Base-by-base conservation (phyloP, 2,113 vertebrate genomes). In the Pseudorhombus dupliciocellatus region DNA sequence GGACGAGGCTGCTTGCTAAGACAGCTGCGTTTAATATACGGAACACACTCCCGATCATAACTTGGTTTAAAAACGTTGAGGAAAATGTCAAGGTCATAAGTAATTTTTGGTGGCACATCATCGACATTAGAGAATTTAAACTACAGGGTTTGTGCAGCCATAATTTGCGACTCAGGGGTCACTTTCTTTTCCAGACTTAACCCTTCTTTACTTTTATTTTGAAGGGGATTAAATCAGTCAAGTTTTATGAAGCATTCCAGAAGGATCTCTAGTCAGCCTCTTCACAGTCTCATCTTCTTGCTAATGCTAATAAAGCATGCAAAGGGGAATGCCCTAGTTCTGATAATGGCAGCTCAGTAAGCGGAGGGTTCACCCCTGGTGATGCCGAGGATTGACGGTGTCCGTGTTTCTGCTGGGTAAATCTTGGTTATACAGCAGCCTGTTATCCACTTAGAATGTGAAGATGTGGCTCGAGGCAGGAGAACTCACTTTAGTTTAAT, bases 281-380 rank as follows among this genome's bases (percentile, higher is more conserved):
- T 77, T 69, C 53, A 40, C 48, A 58, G 77, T 73, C 88, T 78
- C 68, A 74, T 86, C 70, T 76, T 58, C 74, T 59, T 71, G 66
- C 62, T 86, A 78, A 89, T 79, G 66, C 59, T 84, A 81, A 88
- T 85, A 79, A 80, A 82, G 62, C 64, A 78, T 85, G 73, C 81
- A 73, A 80, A 75, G 54, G 66, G 74, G 80, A 84, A 79, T 84
- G 85, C 55, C 81, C 86, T 76, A 87, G 53, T 86, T 86, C 86
- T 80, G 42, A 55, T 75, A 72, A 84, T 73, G 37, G 66, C 65
- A 44, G 31, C 53, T 89, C 75, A 84, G 84, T 86, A 79, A 66
- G 66, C 75, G 78, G 66, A 48, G 55, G 55, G 61, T 55, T 74
- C 66, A 65, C 44, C 60, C 58, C 51, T 56, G 56, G 78, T 69